Conservation (phyloP, 2,888 invertebrate species). For the Ceramica pisi region DNA sequence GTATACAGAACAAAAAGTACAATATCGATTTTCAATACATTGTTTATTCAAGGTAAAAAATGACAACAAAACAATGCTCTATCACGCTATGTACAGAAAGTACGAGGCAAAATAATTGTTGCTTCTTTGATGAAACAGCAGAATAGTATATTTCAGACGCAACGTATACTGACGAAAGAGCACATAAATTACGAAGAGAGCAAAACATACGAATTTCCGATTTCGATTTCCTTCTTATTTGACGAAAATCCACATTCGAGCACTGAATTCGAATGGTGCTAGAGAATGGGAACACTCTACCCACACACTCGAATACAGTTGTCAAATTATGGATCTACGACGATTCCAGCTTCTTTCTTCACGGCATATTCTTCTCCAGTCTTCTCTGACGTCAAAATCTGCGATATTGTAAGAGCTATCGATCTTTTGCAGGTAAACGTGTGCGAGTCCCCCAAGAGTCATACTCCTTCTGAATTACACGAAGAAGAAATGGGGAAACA, state of each 20-base stretch:
- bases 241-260: slow-evolving; percentile 85
- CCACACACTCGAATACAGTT: slow-evolving; percentile 93
- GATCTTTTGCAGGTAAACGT: slow-evolving; percentile 53
- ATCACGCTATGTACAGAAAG: slow-evolving; percentile 32
- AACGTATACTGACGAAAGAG: slow-evolving; percentile 6
- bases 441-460: slow-evolving; percentile 62
- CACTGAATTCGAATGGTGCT: slow-evolving; percentile 94
- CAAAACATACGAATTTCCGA: not conserved
- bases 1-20: slow-evolving; percentile 28
- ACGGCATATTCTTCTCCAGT: slow-evolving; percentile 31
- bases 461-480: slow-evolving; percentile 61
- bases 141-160: slow-evolving; percentile 3
- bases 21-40: slow-evolving; percentile 37
- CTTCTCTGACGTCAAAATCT: slow-evolving; percentile 18
- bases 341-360: slow-evolving; percentile 28
- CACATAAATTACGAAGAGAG: not conserved
- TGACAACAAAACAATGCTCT: slow-evolving; percentile 24
- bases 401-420: slow-evolving; percentile 27
- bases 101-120: slow-evolving; percentile 9
- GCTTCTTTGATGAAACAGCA: not conserved
- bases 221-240: slow-evolving; percentile 16
- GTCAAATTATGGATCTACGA: slow-evolving; percentile 86
- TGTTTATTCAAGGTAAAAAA: slow-evolving; percentile 49
- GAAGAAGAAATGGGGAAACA: slow-evolving; percentile 53
- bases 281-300: slow-evolving; percentile 91